Evolutionary conservation across 2,113 vertebrate species (phyloP).

Genomic region (Calypte anna): DNA sequence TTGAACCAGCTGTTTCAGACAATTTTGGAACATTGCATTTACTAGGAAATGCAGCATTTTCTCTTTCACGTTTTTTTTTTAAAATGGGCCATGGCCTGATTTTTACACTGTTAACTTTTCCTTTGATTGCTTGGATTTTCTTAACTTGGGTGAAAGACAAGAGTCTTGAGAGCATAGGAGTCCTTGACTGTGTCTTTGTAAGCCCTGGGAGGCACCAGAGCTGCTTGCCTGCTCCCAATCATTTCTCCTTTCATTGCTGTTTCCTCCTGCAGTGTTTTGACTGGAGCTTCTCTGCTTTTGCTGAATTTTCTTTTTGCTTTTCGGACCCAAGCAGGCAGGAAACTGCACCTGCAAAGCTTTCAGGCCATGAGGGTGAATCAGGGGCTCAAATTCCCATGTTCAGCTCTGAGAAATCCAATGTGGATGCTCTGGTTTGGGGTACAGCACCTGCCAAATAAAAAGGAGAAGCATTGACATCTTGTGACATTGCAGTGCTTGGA

Average conservation of each 20-base stretch:
- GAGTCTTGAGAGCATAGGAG: background rate
- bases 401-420: background rate
- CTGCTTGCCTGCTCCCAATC: background rate
- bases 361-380: background rate
- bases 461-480: background rate
- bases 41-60: slow-evolving; percentile 39
- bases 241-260: background rate
- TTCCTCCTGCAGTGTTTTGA: background rate
- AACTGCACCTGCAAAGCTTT: background rate
- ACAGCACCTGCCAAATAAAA: background rate
- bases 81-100: background rate
- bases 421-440: background rate
- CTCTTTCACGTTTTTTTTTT: background rate
- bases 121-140: slow-evolving; percentile 12
- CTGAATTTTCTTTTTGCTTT: background rate
- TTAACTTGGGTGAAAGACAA: background rate
- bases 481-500: background rate
- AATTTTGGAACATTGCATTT: slow-evolving; percentile 28
- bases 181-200: background rate
- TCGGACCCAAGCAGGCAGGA: background rate
- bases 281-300: background rate
- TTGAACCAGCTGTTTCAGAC: slow-evolving; percentile 60
- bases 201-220: background rate
- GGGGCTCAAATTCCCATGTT: background rate
- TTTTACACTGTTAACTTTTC: slow-evolving; percentile 55